Percentiles rank a stretch among this genome's conserved stretches.
phyloP scores from a whole-genome alignment of 2,888 invertebrate genomes.

The Chesias legatella region DNA sequence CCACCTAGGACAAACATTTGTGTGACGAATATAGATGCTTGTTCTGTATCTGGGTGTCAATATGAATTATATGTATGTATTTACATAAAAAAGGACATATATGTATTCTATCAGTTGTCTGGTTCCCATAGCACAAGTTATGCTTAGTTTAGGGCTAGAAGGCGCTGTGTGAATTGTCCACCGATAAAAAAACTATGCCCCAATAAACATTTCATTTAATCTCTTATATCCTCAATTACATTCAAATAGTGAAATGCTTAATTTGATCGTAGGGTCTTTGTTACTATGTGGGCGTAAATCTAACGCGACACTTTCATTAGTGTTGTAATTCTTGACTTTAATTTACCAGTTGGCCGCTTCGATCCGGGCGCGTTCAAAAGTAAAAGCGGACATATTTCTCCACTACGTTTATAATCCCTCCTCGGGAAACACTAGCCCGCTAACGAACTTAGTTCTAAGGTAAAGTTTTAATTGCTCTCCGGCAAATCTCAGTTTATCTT shows the following conservation, averaged over 20 bases:
- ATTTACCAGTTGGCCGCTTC: conserved; percentile 61
- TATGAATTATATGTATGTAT: no score
- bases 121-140: no score
- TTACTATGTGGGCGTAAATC: conserved; percentile 40
- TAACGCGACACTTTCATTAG: conserved; percentile 52
- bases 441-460: conserved; percentile 75
- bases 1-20: no score
- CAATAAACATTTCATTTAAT: no score
- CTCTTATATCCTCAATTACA: conserved; percentile 1
- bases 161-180: no score
- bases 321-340: conserved; percentile 48
- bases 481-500: conserved; percentile 77
- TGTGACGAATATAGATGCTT: no score
- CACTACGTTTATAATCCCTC: conserved; percentile 57
- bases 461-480: conserved; percentile 79
- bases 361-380: conserved; percentile 55
- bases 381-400: conserved; percentile 64
- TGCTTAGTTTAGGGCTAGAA: no score
- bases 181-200: no score
- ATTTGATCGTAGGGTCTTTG: conserved; percentile 29
- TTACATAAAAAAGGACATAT: no score
- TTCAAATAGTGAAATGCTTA: conserved; percentile 25
- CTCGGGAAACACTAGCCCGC: conserved; percentile 59
- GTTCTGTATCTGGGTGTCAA: no score
- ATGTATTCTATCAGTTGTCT: no score